These are phyloP conservation scores for Phymastichus coffea DNA, from an alignment of 1,140 invertebrate genomes.

Conservation along the genomic window DNA sequence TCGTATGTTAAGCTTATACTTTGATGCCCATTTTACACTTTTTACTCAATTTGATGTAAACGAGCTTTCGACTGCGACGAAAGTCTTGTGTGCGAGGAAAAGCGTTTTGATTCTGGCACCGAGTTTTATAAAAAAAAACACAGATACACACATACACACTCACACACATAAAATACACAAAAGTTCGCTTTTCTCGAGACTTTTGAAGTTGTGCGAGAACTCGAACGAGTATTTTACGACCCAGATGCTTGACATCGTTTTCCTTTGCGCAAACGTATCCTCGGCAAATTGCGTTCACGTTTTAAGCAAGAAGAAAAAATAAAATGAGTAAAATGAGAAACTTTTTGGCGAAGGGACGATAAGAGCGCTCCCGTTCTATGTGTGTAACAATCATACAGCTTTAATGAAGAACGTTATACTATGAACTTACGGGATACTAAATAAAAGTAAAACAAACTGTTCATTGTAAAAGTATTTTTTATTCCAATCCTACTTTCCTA, in stretches of 20 bases:
- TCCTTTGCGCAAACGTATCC: too few relatives aligned
- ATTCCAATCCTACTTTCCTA: not conserved
- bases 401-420: constrained; percentile 57
- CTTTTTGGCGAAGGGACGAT: constrained; percentile 44
- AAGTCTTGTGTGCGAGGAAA: not conserved
- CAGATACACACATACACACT: not conserved
- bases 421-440: constrained; percentile 57
- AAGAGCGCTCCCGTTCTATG: constrained; percentile 49
- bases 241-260: not conserved
- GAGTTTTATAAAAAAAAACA: not conserved
- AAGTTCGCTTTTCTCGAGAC: not conserved
- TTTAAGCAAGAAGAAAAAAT: not conserved
- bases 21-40: constrained; percentile 12
- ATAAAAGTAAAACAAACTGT: constrained; percentile 58
- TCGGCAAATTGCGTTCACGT: not conserved
- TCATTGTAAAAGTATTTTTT: constrained; percentile 32
- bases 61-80: not conserved
- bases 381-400: constrained; percentile 58
- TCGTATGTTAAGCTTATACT: constrained; percentile 12
- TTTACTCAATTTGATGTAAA: constrained; percentile 4
- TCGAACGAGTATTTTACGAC: too few relatives aligned
- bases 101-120: not conserved
- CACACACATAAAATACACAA: too few relatives aligned
- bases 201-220: not conserved
- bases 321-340: constrained; percentile 29